Conservation (phyloP, 2,797 vertebrate species). For the Gallirallus australis region DNA sequence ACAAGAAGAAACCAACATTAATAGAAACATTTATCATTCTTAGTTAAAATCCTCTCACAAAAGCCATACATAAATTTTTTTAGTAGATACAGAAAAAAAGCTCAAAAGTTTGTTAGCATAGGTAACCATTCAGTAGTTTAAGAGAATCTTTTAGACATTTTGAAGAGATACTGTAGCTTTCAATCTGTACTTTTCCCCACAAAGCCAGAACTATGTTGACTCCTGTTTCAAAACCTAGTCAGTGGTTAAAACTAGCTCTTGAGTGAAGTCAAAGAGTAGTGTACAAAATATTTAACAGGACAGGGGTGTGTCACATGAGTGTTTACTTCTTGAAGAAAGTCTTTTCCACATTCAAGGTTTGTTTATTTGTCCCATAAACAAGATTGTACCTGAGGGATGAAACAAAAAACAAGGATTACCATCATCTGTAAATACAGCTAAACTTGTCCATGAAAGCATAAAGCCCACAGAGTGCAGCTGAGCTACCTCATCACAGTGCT, state of each 20-base stretch:
- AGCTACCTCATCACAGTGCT: not conserved
- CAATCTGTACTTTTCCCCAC: conserved; percentile 32
- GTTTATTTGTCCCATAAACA: conserved; percentile 96
- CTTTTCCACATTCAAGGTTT: conserved; percentile 82
- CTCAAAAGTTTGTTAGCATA: conserved; percentile 76
- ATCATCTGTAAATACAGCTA: not conserved
- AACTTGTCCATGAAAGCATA: not conserved
- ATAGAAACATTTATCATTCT: conserved; percentile 65
- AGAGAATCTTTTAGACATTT: conserved; percentile 73
- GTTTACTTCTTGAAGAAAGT: conserved; percentile 62
- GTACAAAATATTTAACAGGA: conserved; percentile 81
- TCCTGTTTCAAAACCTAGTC: conserved; percentile 68
- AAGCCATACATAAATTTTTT: conserved; percentile 74
- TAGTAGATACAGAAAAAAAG: conserved; percentile 76
- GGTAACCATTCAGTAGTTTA: conserved; percentile 81
- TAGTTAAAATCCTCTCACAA: conserved; percentile 75
- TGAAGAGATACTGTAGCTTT: conserved; percentile 66
- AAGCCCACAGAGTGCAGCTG: not conserved
- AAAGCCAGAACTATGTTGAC: conserved; percentile 37
- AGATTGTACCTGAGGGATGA: conserved; percentile 86
- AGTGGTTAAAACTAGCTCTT: conserved; percentile 74
- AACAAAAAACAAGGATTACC: conserved; percentile 39
- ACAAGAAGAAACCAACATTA: conserved; percentile 73
- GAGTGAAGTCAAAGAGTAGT: conserved; percentile 70
- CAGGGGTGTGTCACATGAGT: conserved; percentile 60